Conservation (phyloP, 2,113 vertebrate species). For the Phalacrocorax brasilianus region DNA sequence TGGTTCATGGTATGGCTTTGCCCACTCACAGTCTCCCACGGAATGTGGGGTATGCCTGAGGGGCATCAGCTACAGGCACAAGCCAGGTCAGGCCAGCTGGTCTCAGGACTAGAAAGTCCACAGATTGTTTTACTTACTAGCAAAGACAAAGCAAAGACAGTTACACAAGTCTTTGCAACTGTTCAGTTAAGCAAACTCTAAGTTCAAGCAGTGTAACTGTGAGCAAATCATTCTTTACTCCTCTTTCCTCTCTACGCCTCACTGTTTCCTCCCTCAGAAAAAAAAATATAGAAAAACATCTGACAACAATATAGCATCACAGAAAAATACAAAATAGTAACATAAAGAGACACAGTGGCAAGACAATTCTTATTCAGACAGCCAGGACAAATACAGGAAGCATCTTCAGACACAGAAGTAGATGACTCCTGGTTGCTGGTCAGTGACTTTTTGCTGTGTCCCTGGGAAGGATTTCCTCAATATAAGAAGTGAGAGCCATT, state of each 20-base stretch:
- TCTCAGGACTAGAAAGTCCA: neutral
- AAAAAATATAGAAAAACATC: neutral
- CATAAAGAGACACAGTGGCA: neutral
- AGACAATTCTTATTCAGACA: neutral
- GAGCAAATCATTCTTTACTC: neutral
- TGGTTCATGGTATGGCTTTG: neutral
- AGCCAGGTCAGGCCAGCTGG: neutral
- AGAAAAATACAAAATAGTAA: neutral
- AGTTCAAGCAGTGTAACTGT: neutral
- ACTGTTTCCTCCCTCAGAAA: neutral
- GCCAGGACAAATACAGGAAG: neutral
- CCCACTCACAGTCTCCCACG: neutral
- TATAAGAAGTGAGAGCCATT: neutral
- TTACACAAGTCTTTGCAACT: neutral
- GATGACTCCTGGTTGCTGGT: neutral
- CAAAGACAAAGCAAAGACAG: neutral
- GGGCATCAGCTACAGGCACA: neutral
- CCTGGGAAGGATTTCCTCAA: neutral
- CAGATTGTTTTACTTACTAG: neutral
- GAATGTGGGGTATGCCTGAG: neutral
- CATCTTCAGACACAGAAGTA: neutral
- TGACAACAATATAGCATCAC: neutral
- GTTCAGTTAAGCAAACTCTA: neutral
- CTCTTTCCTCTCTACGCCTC: neutral
- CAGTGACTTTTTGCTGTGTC: neutral